Percentiles rank a stretch among this genome's conserved stretches.
Evolutionary conservation across 2,888 invertebrate genomes (phyloP).

Genomic region (Pharmacophagus antenor): DNA sequence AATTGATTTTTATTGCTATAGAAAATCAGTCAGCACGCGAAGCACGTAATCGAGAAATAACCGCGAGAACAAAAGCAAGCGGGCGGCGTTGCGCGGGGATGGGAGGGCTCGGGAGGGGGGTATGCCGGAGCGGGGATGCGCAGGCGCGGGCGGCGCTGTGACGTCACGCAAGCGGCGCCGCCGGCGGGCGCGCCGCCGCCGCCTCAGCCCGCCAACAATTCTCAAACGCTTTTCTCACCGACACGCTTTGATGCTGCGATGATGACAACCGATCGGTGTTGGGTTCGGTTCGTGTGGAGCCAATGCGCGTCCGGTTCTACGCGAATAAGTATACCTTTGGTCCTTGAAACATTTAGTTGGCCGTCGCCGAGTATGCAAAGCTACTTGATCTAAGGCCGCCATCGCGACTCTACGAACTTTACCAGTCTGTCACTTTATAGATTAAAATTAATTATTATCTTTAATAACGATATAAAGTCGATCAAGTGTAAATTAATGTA

Average conservation of each 20-base stretch:
- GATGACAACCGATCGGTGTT: conserved; percentile 66
- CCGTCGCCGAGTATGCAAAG: conserved; percentile 80
- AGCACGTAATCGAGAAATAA: conserved; percentile 82
- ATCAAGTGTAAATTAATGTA: conserved; percentile 78
- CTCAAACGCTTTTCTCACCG: conserved; percentile 62
- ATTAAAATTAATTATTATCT: conserved; percentile 81
- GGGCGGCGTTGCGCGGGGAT: conserved; percentile 72
- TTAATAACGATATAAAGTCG: conserved; percentile 78
- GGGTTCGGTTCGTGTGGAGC: conserved; percentile 77
- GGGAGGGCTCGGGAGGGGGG: conserved; percentile 58
- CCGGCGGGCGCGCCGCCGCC: no score
- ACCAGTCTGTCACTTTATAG: conserved; percentile 81
- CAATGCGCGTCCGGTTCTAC: conserved; percentile 79
- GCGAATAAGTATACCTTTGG: conserved; percentile 80
- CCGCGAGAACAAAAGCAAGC: conserved; percentile 80
- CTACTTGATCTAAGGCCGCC: conserved; percentile 80
- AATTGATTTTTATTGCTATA: conserved; percentile 83
- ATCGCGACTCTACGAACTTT: conserved; percentile 80
- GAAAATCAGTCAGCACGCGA: conserved; percentile 83
- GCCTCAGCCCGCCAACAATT: conserved; percentile 49
- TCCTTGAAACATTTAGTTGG: conserved; percentile 79
- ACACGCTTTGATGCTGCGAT: conserved; percentile 67
- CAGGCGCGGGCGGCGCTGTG: conserved; percentile 45
- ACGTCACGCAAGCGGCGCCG: conserved; percentile 47
- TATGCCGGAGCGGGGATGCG: conserved; percentile 39